Conservation (phyloP, 1,140 invertebrate genomes). For the Ylistrum balloti region DNA sequence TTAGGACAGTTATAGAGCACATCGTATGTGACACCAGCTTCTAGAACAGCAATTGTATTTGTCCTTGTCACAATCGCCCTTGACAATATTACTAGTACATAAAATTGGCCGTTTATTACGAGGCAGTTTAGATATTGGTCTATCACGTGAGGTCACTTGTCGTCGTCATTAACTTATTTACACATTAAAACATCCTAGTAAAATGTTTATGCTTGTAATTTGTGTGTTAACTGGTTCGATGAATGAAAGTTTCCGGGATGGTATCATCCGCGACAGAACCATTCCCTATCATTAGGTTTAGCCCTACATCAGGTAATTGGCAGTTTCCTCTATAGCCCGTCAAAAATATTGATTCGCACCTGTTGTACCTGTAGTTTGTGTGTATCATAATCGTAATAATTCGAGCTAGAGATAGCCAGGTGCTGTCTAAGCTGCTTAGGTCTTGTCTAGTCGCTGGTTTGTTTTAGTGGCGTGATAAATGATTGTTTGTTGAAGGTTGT, state of each 20-base stretch:
- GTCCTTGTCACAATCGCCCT: too few relatives aligned
- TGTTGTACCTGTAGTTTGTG: neutral
- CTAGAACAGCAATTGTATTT: too few relatives aligned
- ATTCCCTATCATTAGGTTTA: neutral
- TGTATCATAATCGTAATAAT: constrained; percentile 12
- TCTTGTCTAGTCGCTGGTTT: neutral
- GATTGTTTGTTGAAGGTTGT: neutral
- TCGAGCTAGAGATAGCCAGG: neutral
- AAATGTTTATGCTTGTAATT: neutral
- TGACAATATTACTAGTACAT: too few relatives aligned
- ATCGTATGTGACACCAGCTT: too few relatives aligned
- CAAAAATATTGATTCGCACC: neutral
- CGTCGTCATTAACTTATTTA: neutral
- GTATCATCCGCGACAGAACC: neutral
- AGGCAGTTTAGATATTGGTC: too few relatives aligned
- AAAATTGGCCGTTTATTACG: too few relatives aligned
- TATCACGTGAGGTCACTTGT: neutral
- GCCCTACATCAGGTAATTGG: neutral
- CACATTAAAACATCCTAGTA: neutral
- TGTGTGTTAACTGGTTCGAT: neutral
- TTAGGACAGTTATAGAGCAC: too few relatives aligned
- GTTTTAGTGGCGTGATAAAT: neutral
- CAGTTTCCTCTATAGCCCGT: neutral
- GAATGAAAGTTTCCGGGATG: constrained; percentile 32
- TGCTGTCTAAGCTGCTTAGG: neutral